Evolutionary conservation across 2,797 vertebrate genomes (phyloP), one percentile per base, ranked within the genome.

Genomic region (Pangasius larnaudii): DNA sequence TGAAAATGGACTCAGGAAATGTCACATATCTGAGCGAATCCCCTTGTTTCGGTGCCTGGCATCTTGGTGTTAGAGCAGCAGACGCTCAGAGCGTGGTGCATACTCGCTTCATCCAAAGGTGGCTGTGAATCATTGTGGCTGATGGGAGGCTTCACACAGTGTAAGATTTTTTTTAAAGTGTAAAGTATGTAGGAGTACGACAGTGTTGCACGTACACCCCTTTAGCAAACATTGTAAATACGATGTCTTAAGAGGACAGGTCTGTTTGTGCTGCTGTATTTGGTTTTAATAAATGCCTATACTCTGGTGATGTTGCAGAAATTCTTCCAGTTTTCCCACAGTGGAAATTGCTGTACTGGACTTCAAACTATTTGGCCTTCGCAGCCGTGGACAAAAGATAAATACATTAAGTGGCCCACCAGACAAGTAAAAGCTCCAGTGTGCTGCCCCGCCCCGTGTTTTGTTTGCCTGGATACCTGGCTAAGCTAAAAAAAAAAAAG

Each of bases 1-100:
- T 87, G 49, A 85, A 90, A 79, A 80, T 72, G 30, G 81, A 83
- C 91, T 91, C 89, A 88, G 88, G 88, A 89, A 91, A n/a, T 33
- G 63, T 67, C 69, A 7, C 19, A 72, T 88, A 53, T 80, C 75
- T 85, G 75, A 61, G 53, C n/a, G 82, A 59, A 39, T 51, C 72
- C 36, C 65, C 61, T 24, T 27, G 75, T 58, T 53, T 53, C 33
- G 49, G n/a, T 30, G n/a, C 49, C 75, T 18, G n/a, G n/a, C 51
- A 58, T 36, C 39, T 36, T 24, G 18, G 53, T 58, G 19, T 58
- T 13, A 0, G 30, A 80, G 30, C 63, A 71, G 36, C 36, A 56
- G 61, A 87, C 27, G 30, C 53, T 36, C 53, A 11, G n/a, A 39
- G 18, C 8, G 1, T 75, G 8, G 19, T 56, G 58, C 49, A 58